These are phyloP conservation scores for Thumatha senex DNA, from an alignment of 2,888 invertebrate species.

Conservation along the genomic window DNA sequence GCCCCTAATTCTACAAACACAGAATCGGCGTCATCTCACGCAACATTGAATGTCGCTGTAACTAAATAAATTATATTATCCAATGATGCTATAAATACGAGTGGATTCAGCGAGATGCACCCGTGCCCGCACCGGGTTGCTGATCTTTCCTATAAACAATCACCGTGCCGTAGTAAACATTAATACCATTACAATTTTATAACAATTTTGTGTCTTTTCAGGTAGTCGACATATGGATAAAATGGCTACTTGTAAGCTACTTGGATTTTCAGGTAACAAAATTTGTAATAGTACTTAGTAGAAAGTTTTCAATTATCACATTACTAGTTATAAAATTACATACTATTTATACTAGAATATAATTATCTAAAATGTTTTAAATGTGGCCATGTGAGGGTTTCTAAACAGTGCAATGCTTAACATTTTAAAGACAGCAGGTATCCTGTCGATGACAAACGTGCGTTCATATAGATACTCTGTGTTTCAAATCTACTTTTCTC, in stretches of 20 bases:
- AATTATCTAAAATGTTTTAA: no score
- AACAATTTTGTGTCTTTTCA: not conserved
- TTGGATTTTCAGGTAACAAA: no score
- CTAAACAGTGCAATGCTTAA: no score
- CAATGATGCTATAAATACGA: conserved; percentile 49
- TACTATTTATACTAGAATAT: no score
- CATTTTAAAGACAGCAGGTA: no score
- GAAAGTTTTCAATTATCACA: no score
- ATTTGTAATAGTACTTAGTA: no score
- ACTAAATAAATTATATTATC: conserved; percentile 49
- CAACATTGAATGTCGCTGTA: conserved; percentile 39
- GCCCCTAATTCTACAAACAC: no score
- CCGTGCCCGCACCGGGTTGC: conserved; percentile 49
- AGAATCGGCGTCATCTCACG: conserved; percentile 18
- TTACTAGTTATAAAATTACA: no score
- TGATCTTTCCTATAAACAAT: conserved; percentile 64
- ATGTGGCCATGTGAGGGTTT: no score
- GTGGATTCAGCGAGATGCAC: conserved; percentile 30
- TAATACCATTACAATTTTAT: conserved; percentile 41
- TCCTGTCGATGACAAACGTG: conserved; percentile 23
- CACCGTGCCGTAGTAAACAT: conserved; percentile 59
- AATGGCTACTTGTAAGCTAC: no score
- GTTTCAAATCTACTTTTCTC: conserved; percentile 49
- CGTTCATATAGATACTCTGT: conserved; percentile 17
- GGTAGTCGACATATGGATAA: not conserved